These are phyloP conservation scores for Pachyramphus minor DNA, from an alignment of 2,113 vertebrate genomes.

Conservation along the genomic window DNA sequence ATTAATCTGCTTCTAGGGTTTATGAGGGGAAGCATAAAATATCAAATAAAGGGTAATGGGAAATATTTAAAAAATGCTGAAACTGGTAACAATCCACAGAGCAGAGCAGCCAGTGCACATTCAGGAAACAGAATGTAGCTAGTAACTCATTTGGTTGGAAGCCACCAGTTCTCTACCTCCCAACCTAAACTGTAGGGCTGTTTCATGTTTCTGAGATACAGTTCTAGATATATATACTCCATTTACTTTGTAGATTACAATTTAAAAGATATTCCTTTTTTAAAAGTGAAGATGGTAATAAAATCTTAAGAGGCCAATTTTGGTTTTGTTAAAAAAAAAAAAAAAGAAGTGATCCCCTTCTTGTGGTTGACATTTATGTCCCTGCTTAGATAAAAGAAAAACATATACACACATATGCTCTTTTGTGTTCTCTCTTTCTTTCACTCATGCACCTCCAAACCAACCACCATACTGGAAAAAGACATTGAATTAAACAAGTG, in stretches of 20 bases:
- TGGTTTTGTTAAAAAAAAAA: too few species aligned
- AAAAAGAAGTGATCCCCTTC: too few species aligned
- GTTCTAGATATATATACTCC: conserved; percentile 52
- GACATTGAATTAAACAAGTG: conserved; percentile 15
- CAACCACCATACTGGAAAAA: background rate
- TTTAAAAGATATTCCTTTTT: conserved; percentile 64
- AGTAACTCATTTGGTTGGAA: conserved; percentile 68
- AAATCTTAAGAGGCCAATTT: conserved; percentile 58
- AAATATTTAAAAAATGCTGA: conserved; percentile 79
- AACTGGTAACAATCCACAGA: conserved; percentile 69
- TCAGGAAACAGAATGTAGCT: conserved; percentile 68
- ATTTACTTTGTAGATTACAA: conserved; percentile 58
- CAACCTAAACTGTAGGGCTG: conserved; percentile 68
- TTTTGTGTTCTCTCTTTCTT: background rate
- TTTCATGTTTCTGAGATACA: conserved; percentile 69
- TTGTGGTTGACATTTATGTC: conserved; percentile 43
- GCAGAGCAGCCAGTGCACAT: conserved; percentile 60
- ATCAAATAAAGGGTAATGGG: conserved; percentile 85
- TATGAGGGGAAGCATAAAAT: conserved; percentile 86
- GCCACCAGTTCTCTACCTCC: conserved; percentile 65
- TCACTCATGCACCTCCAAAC: background rate
- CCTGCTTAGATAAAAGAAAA: conserved; percentile 28
- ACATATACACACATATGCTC: background rate
- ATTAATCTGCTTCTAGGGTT: conserved; percentile 81
- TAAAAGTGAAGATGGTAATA: conserved; percentile 54